These are phyloP conservation scores for Mustelus asterias DNA, from an alignment of 2,113 vertebrate species.

Conservation along the genomic window DNA sequence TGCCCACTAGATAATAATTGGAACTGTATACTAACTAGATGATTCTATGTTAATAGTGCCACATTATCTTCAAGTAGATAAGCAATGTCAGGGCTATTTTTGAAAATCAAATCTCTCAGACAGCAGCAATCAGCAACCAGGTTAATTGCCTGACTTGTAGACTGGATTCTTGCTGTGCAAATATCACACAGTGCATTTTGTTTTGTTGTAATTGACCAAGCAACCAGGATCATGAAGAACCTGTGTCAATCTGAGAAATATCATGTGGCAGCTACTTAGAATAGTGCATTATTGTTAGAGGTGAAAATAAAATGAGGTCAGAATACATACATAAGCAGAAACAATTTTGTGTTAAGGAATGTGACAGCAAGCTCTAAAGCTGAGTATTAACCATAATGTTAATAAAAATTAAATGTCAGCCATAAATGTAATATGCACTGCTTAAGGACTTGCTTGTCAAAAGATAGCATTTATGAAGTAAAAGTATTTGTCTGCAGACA, in stretches of 20 bases:
- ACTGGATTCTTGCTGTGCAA: conserved; percentile 4
- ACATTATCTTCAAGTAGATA: conserved; percentile 30
- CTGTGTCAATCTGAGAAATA: conserved; percentile 28
- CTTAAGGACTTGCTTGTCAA: conserved; percentile 36
- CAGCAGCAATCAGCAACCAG: conserved; percentile 26
- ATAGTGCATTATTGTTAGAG: conserved; percentile 22
- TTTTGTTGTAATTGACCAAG: conserved; percentile 37
- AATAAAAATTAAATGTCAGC: conserved; percentile 38
- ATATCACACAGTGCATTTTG: conserved; percentile 22
- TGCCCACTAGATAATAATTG: conserved; percentile 26
- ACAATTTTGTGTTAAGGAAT: conserved; percentile 37
- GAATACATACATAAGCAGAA: conserved; percentile 36
- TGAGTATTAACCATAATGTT: conserved; percentile 36
- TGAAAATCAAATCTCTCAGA: conserved; percentile 24
- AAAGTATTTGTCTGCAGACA: conserved; percentile 34
- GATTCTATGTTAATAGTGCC: conserved; percentile 15
- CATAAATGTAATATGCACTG: conserved; percentile 34
- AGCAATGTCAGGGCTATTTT: conserved; percentile 28
- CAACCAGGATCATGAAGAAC: conserved; percentile 22
- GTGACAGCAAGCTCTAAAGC: conserved; percentile 36
- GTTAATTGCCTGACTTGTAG: conserved; percentile 36
- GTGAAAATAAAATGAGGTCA: conserved; percentile 36
- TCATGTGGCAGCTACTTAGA: conserved; percentile 34
- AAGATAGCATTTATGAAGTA: conserved; percentile 30
- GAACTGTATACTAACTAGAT: conserved; percentile 34